These are phyloP conservation scores for Dynastes hyllus DNA, from an alignment of 2,888 invertebrate species.

Conservation along the genomic window DNA sequence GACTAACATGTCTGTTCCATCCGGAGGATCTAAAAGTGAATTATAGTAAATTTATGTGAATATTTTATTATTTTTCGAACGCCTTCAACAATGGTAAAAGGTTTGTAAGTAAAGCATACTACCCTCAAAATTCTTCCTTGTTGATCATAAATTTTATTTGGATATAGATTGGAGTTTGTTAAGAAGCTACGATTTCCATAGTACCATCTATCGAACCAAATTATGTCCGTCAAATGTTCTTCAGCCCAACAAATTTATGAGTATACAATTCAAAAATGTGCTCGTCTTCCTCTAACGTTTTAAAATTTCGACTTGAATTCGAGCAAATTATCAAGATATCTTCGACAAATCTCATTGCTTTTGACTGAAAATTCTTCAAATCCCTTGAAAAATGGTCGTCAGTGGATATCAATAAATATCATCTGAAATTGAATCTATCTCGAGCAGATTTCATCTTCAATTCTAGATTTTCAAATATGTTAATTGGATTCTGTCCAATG, in stretches of 20 bases:
- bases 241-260: conserved; percentile 45
- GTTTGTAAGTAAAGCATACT: conserved; percentile 76
- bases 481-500: conserved; percentile 14
- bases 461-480: conserved; percentile 48
- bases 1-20: conserved; percentile 75
- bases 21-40: conserved; percentile 64
- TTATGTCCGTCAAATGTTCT: background rate
- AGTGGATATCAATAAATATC: conserved; percentile 38
- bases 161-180: conserved; percentile 57
- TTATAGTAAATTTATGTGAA: too few relatives aligned
- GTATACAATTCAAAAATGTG: conserved; percentile 44
- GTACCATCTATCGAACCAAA: conserved; percentile 59
- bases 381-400: background rate
- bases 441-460: conserved; percentile 22
- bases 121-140: conserved; percentile 70
- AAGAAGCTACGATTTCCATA: conserved; percentile 57
- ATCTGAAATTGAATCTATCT: conserved; percentile 48
- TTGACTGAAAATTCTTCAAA: conserved; percentile 34
- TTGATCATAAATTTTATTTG: conserved; percentile 61
- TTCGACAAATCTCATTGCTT: conserved; percentile 21
- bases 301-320: too few relatives aligned
- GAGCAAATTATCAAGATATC: conserved; percentile 32
- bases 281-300: background rate
- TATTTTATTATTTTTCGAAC: too few relatives aligned
- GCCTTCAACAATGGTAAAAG: conserved; percentile 72